Conservation (phyloP, 2,888 invertebrate genomes). For the Agriopis aurantiaria region DNA sequence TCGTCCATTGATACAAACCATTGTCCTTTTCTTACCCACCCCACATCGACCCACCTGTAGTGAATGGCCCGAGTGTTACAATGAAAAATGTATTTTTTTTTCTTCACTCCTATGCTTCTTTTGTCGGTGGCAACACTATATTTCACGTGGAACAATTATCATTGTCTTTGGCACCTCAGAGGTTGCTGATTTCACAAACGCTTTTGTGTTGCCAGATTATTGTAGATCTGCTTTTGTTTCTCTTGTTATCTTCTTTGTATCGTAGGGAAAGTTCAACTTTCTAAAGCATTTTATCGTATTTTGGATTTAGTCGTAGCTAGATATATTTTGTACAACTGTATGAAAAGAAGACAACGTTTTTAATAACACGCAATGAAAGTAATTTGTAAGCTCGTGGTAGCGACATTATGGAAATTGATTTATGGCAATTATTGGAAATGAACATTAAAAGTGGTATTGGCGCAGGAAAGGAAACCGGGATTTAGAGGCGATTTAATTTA, state of each 20-base stretch:
- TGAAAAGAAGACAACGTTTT: background rate
- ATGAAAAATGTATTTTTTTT: conserved; percentile 82
- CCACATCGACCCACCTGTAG: conserved; percentile 80
- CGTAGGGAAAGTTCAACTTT: conserved; percentile 19
- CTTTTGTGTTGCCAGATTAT: conserved; percentile 47
- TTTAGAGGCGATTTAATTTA: conserved; percentile 81
- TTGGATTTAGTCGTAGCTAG: background rate
- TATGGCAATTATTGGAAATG: conserved; percentile 74
- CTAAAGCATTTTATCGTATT: conserved; percentile 8
- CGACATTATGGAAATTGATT: conserved; percentile 67
- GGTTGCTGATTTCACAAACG: conserved; percentile 51
- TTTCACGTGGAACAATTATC: conserved; percentile 85
- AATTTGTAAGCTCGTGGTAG: conserved; percentile 43
- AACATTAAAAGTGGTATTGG: conserved; percentile 71
- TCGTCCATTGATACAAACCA: conserved; percentile 81
- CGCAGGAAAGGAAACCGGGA: conserved; percentile 68
- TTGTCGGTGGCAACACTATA: conserved; percentile 85
- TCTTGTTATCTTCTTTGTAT: conserved; percentile 24
- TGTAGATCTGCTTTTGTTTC: conserved; percentile 42
- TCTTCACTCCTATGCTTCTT: conserved; percentile 64
- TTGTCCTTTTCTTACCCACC: conserved; percentile 81
- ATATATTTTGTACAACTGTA: background rate
- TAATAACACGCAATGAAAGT: conserved; percentile 44
- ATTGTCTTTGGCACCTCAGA: conserved; percentile 84
- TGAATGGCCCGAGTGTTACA: conserved; percentile 79